Conservation (phyloP, 2,888 invertebrate species). For the Pristionchus maxplancki region DNA sequence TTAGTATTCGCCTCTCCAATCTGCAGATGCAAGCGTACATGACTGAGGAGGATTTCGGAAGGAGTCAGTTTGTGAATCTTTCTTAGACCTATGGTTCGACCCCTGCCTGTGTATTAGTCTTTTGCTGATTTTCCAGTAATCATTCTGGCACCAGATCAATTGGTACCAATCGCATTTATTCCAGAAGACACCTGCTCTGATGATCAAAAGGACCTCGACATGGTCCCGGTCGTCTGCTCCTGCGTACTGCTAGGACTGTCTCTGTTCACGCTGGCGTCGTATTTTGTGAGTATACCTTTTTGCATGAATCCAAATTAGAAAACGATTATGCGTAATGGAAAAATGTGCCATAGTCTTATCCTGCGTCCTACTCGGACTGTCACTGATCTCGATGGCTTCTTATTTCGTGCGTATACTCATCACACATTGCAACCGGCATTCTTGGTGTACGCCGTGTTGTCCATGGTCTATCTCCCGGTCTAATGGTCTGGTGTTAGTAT, state of each 20-base stretch:
- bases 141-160: neutral
- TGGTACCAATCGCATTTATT: neutral
- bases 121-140: too few relatives aligned
- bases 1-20: constrained; percentile 59
- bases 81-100: too few relatives aligned
- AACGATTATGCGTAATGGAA: too few relatives aligned
- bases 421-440: neutral
- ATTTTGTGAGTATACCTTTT: constrained; percentile 56
- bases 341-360: too few relatives aligned
- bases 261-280: constrained; percentile 59
- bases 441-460: too few relatives aligned
- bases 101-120: too few relatives aligned
- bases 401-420: constrained; percentile 62
- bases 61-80: constrained; percentile 54
- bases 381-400: constrained; percentile 58
- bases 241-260: constrained; percentile 60
- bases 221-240: constrained; percentile 64
- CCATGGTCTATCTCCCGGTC: too few relatives aligned
- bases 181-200: constrained; percentile 61
- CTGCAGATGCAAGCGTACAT: constrained; percentile 61
- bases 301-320: neutral
- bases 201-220: constrained; percentile 63
- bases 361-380: constrained; percentile 60
- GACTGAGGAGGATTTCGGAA: constrained; percentile 51
- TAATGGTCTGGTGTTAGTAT: too few relatives aligned